Conservation (phyloP, 1,140 invertebrate species). For the Drosophila erecta region DNA sequence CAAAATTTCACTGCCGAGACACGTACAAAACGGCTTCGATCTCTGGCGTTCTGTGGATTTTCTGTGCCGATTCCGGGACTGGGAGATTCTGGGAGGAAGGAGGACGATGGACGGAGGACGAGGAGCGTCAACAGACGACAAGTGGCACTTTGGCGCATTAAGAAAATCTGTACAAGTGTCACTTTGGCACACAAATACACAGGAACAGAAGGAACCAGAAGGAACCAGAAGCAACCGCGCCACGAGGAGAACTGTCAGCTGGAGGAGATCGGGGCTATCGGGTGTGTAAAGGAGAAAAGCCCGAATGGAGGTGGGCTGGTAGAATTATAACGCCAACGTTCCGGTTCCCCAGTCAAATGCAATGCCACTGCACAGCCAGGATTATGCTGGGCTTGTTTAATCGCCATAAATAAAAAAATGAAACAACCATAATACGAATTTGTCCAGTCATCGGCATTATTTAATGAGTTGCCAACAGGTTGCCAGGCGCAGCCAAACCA, state of each 20-base stretch:
- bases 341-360: conserved; percentile 45
- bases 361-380: conserved; percentile 72
- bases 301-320: conserved; percentile 31
- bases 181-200: conserved; percentile 70
- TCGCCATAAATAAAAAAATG: conserved; percentile 61
- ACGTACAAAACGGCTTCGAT: conserved; percentile 76
- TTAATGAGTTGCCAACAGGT: conserved; percentile 83
- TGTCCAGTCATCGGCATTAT: conserved; percentile 84
- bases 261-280: conserved; percentile 17
- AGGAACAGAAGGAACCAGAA: conserved; percentile 9
- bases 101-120: conserved; percentile 19
- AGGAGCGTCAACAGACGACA: conserved; percentile 77
- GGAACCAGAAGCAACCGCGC: conserved; percentile 27
- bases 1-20: conserved; percentile 64
- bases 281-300: background rate
- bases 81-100: background rate
- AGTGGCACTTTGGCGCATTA: conserved; percentile 82
- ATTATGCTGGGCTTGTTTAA: conserved; percentile 75
- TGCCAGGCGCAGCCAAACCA: conserved; percentile 53
- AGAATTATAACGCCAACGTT: conserved; percentile 81
- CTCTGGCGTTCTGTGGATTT: conserved; percentile 13
- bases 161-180: conserved; percentile 83
- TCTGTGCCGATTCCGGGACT: background rate
- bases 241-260: conserved; percentile 29
- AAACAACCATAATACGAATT: conserved; percentile 39